Conservation (phyloP, 2,113 vertebrate species). For the Coryphaenoides rupestris region DNA sequence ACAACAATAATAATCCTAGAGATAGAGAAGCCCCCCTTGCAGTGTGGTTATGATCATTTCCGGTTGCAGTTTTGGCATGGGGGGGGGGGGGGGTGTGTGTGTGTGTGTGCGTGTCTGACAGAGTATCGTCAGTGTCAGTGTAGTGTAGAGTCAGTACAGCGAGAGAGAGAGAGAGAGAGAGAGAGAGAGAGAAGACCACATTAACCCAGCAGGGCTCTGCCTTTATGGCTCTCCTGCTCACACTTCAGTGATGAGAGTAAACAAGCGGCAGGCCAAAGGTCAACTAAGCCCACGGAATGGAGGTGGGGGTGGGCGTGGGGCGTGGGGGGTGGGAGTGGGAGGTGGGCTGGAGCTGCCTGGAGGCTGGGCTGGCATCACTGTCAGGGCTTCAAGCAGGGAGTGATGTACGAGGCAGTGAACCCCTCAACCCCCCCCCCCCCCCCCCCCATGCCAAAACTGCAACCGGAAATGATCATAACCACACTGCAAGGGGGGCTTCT, state of each 20-base stretch:
- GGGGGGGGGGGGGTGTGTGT: conserved; percentile 42
- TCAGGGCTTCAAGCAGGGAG: conserved; percentile 63
- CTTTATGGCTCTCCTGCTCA: conserved; percentile 97
- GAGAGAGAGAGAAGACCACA: conserved; percentile 51
- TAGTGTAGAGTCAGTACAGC: conserved; percentile 26
- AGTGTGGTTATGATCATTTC: conserved; percentile 67
- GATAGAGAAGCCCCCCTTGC: conserved; percentile 55
- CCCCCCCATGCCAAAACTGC: conserved; percentile 5
- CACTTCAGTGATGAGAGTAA: conserved; percentile 98
- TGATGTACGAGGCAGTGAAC: conserved; percentile 69
- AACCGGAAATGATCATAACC: conserved; percentile 66
- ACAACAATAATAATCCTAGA: conserved; percentile 59
- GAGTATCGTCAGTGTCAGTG: no score
- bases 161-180: conserved; percentile 46
- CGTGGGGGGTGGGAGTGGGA: conserved; percentile 84
- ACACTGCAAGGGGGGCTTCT: conserved; percentile 54
- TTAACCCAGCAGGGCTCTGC: conserved; percentile 85
- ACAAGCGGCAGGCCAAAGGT: conserved; percentile 97
- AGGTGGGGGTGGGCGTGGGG: conserved; percentile 83
- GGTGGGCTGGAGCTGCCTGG: conserved; percentile 79
- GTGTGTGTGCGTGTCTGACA: no score
- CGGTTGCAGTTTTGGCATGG: conserved; percentile 33
- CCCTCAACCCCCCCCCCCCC: neutral
- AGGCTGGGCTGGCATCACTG: conserved; percentile 63
- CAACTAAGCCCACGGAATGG: conserved; percentile 92